Base-by-base conservation (phyloP, 2,797 vertebrate genomes). In the Hypotaenidia okinawae region DNA sequence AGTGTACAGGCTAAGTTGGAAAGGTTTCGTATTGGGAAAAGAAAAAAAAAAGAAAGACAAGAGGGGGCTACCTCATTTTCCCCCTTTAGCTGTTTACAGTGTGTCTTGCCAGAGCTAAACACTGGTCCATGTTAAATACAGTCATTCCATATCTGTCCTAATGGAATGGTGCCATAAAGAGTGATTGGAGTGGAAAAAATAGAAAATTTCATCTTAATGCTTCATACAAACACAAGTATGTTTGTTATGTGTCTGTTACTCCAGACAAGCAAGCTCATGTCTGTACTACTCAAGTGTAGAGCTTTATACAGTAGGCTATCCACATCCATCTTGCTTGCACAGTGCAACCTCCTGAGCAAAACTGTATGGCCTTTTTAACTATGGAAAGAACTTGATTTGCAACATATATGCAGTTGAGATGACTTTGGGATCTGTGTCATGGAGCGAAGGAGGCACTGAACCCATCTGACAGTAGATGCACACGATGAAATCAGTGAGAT, bases 391-490 rank as follows among this genome's bases (percentile, higher is more conserved):
- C n/a, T 78, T 74, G 3, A 7, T 75, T 90, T 94, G 69, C 51
- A 75, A 39, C 23, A 8, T 52, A 41, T 22, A 90, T 51, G 30
- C 49, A 62, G 54, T 27, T 62, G 51, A 90, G 70, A 86, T 76
- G 55, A 88, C 67, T 78, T 75, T 79, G 73, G 91, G 76, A 79
- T 78, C 35, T 3, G 33, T 88, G 66, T 62, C 82, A 78, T 10
- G 9, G 77, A 84, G 82, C 41, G 79, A 93, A 87, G 85, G 75
- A 77, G 73, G 62, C 27, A 27, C 47, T 85, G 89, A 96, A 89
- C 87, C 51, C 74, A 66, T 68, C 81, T 94, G 84, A 87, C 66
- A 62, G 83, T 30, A 79, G 62, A 83, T 57, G 27, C 41, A 35
- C 51, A 47, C 1, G 15, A 67, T 54, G 67, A 96, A 93, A 90